Percentiles rank a stretch among this genome's conserved stretches.
Conservation (phyloP, 2,113 vertebrate genomes). For the Danionella cerebrum region DNA sequence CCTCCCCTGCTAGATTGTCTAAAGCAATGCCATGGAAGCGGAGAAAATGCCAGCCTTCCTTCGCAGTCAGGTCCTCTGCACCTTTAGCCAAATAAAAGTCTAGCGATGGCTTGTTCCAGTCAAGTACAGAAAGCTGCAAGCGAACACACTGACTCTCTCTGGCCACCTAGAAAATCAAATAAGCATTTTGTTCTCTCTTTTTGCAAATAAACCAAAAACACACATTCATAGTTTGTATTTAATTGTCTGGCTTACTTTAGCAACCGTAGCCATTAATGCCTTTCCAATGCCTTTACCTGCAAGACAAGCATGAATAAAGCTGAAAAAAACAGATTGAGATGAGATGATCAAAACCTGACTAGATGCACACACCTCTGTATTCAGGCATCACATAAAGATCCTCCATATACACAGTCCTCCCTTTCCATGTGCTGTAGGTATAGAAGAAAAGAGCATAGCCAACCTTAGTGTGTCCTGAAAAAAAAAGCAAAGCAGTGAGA, state of each 20-base stretch:
- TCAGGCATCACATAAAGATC: constrained; percentile 80
- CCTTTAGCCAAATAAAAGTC: constrained; percentile 71
- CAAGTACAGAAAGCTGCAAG: constrained; percentile 65
- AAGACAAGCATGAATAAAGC: too few species aligned
- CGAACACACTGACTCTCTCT: constrained; percentile 64
- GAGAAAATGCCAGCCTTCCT: constrained; percentile 71
- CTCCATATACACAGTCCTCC: constrained; percentile 66
- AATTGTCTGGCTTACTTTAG: constrained; percentile 57
- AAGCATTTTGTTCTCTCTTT: background rate
- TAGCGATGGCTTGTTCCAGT: constrained; percentile 69
- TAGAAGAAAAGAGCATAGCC: constrained; percentile 74
- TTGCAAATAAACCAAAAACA: too few species aligned
- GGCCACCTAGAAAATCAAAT: constrained; percentile 56
- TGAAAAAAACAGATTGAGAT: too few species aligned
- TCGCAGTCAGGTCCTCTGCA: constrained; percentile 66
- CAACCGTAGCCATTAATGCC: constrained; percentile 60
- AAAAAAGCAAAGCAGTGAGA: background rate
- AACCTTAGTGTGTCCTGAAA: constrained; percentile 56
- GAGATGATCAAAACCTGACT: background rate
- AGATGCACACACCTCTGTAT: constrained; percentile 63
- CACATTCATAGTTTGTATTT: too few species aligned
- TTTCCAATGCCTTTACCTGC: constrained; percentile 69
- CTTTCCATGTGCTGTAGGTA: constrained; percentile 72
- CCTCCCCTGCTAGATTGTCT: constrained; percentile 56
- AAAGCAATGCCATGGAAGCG: constrained; percentile 63